Percentiles rank a stretch among this genome's conserved stretches.
These are phyloP conservation scores for Apamea monoglypha DNA, from an alignment of 2,888 invertebrate genomes.

Conservation along the genomic window DNA sequence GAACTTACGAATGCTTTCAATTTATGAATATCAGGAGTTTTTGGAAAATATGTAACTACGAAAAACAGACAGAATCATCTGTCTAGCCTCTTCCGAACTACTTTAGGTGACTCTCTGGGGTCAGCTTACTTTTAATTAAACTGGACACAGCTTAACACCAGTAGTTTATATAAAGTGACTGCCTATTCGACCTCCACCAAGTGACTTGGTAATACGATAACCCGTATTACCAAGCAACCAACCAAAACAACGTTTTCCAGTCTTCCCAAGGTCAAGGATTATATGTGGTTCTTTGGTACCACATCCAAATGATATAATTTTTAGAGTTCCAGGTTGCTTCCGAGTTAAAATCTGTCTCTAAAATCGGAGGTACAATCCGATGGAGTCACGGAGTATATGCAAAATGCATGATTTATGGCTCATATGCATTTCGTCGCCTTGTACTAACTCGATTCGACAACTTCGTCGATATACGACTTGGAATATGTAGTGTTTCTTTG, in stretches of 20 bases:
- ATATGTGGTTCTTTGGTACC: no score
- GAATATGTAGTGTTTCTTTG: conserved; percentile 43
- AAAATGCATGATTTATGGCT: conserved; percentile 86
- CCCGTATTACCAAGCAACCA: no score
- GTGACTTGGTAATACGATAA: not conserved
- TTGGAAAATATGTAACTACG: no score
- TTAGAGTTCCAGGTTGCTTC: conserved; percentile 44
- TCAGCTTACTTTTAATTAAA: not conserved
- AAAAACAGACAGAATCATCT: not conserved
- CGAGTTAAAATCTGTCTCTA: conserved; percentile 77
- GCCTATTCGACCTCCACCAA: no score
- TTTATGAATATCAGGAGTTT: no score
- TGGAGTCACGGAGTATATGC: conserved; percentile 79
- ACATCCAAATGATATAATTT: conserved; percentile 49
- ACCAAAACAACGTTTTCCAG: no score
- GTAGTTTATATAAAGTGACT: not conserved
- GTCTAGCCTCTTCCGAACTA: not conserved
- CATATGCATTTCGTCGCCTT: conserved; percentile 74
- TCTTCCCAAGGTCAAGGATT: no score
- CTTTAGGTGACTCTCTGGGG: no score
- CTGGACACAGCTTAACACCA: no score
- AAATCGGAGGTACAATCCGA: conserved; percentile 80
- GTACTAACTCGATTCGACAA: conserved; percentile 66
- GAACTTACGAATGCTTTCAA: no score
- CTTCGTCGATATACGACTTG: conserved; percentile 33